Evolutionary conservation across 1,140 invertebrate genomes (phyloP), one percentile per base, ranked within the genome.

Genomic region (Kradibia gibbosae): DNA sequence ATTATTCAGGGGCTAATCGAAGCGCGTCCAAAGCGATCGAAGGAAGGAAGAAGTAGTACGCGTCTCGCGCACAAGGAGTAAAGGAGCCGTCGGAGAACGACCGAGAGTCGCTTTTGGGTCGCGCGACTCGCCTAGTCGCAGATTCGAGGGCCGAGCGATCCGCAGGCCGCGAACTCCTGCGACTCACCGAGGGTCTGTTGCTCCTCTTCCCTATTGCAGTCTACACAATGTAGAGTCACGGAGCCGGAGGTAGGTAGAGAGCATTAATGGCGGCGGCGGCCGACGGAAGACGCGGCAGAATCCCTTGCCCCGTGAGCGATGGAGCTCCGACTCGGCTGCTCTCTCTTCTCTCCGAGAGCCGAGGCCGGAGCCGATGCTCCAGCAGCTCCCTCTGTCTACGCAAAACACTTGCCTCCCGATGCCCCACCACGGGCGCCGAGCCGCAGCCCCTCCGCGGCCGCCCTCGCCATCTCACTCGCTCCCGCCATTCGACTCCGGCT

Each of bases 381-480:
- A 2, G 22, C 50, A 78, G 81, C 81, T 82, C 81, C 81, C 75
- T 82, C 81, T 82, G n/a, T 73, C 42, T 36, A n/a, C 42, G 22
- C 45, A 65, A 50, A 28, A 42, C 36, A 81, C 67, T 39, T 57
- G 50, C 25, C 13, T 65, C 77, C 50, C 76, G n/a, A 70, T 78
- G 67, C 75, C 55, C 71, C 75, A 42, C 75, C 53, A 22, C 45
- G 36, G 13, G 25, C 22, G 22, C 60, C 39, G 31, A 57, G n/a
- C 34, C 20, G 8, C 1, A n/a, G 25, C 28, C 3, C 50, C 42
- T 67, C 55, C n/a, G 3, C 55, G 31, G 36, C 17, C 39, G 13
- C 50, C 50, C 15, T 17, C 25, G 25, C 50, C 48, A 3, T 45
- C 55, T 70, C 53, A 62, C 22, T 80, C 25, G 39, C 62, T 82